These are phyloP conservation scores for Drosophila kikkawai DNA, from an alignment of 1,140 invertebrate species.

Conservation along the genomic window DNA sequence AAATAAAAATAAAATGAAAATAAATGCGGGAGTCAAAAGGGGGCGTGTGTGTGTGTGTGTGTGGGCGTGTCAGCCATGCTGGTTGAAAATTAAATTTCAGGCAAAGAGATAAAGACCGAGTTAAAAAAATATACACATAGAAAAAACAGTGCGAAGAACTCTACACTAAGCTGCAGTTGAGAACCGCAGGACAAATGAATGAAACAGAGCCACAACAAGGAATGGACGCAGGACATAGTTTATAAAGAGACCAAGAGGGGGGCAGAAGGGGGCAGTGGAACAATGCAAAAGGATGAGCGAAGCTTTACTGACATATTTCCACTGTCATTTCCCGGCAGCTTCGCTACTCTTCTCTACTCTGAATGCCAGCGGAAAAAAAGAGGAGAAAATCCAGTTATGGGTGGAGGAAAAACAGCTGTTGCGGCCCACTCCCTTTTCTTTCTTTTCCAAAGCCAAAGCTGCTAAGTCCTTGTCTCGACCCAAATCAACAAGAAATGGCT, in stretches of 20 bases:
- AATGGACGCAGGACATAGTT: constrained; percentile 15
- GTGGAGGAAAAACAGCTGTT: constrained; percentile 32
- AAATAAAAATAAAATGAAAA: constrained; percentile 31
- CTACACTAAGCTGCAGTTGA: constrained; percentile 54
- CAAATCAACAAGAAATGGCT: constrained; percentile 63
- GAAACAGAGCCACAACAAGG: constrained; percentile 55
- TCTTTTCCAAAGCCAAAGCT: constrained; percentile 44
- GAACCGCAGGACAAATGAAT: constrained; percentile 79
- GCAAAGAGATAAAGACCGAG: constrained; percentile 21
- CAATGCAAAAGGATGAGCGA: constrained; percentile 50
- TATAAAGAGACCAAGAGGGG: constrained; percentile 2
- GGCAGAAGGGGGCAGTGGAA: constrained; percentile 3
- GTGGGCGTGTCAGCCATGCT: constrained; percentile 44
- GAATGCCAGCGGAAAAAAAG: constrained; percentile 19
- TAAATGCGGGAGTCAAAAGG: constrained; percentile 4
- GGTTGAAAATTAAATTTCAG: constrained; percentile 51
- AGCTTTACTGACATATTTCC: constrained; percentile 71
- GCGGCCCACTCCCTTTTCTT: neutral
- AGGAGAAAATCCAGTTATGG: constrained; percentile 8
- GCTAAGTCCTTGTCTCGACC: constrained; percentile 76
- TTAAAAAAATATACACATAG: constrained; percentile 37
- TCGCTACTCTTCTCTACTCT: neutral
- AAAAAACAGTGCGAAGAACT: constrained; percentile 22
- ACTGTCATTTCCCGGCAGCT: constrained; percentile 63
- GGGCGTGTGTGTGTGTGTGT: constrained; percentile 4